Evolutionary conservation across 2,888 invertebrate species (phyloP).

Genomic region (Antheraea assamensis): DNA sequence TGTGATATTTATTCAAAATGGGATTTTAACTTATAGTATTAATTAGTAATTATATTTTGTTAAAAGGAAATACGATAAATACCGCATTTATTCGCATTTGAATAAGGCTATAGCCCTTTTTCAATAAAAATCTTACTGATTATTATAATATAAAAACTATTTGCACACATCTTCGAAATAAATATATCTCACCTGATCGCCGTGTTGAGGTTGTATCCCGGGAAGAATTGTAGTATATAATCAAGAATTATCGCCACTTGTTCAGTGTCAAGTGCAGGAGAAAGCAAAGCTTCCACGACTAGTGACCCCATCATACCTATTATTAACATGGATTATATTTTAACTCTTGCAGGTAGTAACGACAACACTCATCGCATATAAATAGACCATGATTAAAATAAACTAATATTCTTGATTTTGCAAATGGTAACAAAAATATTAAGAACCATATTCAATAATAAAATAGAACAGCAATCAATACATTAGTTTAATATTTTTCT

Average conservation of each 20-base stretch:
- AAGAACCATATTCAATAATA: neutral
- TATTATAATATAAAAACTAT: neutral
- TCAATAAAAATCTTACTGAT: neutral
- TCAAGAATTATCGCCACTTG: conserved; percentile 83
- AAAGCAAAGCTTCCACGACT: conserved; percentile 85
- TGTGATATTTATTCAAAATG: no score
- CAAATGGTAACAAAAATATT: neutral
- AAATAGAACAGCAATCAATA: no score
- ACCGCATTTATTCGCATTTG: no score
- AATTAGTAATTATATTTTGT: no score
- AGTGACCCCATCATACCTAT: conserved; percentile 87
- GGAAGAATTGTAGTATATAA: conserved; percentile 86
- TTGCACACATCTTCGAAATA: neutral
- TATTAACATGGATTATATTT: conserved; percentile 16
- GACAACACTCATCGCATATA: neutral
- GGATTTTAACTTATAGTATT: no score
- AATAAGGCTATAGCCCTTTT: no score
- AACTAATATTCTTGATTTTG: neutral
- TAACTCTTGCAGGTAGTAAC: neutral
- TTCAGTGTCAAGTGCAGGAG: conserved; percentile 82
- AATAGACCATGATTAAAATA: neutral
- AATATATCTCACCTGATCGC: conserved; percentile 50
- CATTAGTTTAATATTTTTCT: no score
- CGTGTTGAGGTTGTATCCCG: conserved; percentile 80
- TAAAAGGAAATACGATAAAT: no score